These are phyloP conservation scores for Hemitrygon akajei DNA, from an alignment of 2,797 vertebrate genomes.

Conservation along the genomic window DNA sequence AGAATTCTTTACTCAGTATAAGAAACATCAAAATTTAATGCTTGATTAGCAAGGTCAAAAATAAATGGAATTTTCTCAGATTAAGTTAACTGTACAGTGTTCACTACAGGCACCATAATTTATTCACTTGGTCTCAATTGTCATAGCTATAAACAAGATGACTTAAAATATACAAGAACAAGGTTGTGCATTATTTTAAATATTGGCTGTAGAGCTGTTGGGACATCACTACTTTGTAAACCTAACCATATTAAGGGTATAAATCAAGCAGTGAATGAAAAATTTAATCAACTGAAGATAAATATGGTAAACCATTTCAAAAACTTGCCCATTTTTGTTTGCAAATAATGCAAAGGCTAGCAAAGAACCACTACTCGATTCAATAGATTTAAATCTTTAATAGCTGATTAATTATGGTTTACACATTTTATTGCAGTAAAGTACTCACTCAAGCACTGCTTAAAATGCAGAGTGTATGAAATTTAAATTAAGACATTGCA, in stretches of 20 bases:
- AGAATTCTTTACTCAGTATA: neutral
- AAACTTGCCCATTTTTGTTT: slow-evolving; percentile 51
- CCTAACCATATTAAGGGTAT: neutral
- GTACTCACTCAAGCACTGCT: slow-evolving; percentile 73
- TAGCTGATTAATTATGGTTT: slow-evolving; percentile 72
- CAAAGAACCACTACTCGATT: slow-evolving; percentile 38
- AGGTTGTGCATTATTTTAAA: neutral
- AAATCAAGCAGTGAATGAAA: neutral
- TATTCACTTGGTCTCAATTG: neutral
- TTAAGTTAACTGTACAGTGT: neutral
- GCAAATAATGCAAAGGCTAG: neutral
- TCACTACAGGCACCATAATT: neutral
- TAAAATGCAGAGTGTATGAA: slow-evolving; percentile 77
- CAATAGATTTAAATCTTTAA: slow-evolving; percentile 66
- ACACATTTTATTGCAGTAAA: slow-evolving; percentile 67
- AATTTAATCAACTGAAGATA: neutral
- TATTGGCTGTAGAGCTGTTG: neutral
- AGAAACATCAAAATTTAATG: too few relatives aligned
- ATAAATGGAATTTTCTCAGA: neutral
- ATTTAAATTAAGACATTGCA: slow-evolving; percentile 75
- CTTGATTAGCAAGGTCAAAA: neutral
- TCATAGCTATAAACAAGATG: neutral
- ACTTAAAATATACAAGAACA: neutral
- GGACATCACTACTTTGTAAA: neutral
- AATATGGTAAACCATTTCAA: neutral